These are phyloP conservation scores for Ametastegia equiseti DNA, from an alignment of 2,888 invertebrate species.

Conservation along the genomic window DNA sequence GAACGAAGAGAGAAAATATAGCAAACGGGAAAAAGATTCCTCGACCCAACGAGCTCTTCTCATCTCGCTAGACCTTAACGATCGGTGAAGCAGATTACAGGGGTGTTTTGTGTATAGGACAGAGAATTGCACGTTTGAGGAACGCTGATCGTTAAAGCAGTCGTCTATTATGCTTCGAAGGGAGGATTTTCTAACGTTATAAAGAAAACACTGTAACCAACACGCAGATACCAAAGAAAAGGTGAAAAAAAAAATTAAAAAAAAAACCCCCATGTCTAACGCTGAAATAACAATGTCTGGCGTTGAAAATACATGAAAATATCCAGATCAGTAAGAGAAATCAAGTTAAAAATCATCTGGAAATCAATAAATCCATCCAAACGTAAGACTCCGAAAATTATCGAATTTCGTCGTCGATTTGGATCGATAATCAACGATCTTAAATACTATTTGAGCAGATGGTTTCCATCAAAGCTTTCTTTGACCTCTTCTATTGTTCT, in stretches of 20 bases:
- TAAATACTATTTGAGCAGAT: too few species aligned
- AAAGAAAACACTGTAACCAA: not conserved
- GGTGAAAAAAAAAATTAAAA: not conserved
- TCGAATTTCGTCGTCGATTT: too few species aligned
- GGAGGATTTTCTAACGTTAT: not conserved
- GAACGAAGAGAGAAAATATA: not conserved
- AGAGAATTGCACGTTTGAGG: constrained; percentile 17
- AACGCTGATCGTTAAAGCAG: not conserved
- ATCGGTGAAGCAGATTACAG: constrained; percentile 8
- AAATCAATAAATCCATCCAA: too few species aligned
- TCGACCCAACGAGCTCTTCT: not conserved
- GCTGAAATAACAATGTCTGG: too few species aligned
- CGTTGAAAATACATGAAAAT: too few species aligned
- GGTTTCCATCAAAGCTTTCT: too few species aligned
- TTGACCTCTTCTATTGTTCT: too few species aligned
- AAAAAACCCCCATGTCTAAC: too few species aligned
- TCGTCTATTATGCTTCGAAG: not conserved
- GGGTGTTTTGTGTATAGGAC: constrained; percentile 1
- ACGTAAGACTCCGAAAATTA: too few species aligned
- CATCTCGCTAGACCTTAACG: not conserved
- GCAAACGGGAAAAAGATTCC: not conserved
- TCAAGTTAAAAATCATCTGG: too few species aligned
- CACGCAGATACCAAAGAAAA: not conserved
- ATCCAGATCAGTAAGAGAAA: too few species aligned
- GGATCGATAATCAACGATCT: too few species aligned